phyloP scores from a whole-genome alignment of 2,888 invertebrate genomes.

The Agrochola lychnidis region DNA sequence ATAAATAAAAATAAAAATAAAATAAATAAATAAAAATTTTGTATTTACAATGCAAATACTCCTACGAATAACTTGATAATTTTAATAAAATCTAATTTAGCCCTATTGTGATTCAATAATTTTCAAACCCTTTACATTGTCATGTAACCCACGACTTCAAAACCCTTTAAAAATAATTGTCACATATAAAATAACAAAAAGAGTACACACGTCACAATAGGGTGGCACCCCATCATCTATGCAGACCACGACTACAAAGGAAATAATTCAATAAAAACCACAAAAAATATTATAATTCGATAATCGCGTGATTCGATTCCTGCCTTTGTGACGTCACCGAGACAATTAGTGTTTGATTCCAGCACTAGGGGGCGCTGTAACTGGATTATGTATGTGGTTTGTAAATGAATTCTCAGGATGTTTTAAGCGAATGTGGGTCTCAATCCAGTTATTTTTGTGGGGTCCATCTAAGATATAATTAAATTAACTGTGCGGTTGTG shows the following conservation, averaged over 20 bases:
- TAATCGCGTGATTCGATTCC: slow-evolving; percentile 82
- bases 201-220: slow-evolving; percentile 46
- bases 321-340: slow-evolving; percentile 81
- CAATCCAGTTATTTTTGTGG: slow-evolving; percentile 37
- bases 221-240: slow-evolving; percentile 54
- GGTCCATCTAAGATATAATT: slow-evolving; percentile 8
- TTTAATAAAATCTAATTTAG: slow-evolving; percentile 10
- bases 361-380: slow-evolving; percentile 71
- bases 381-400: slow-evolving; percentile 69
- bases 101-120: slow-evolving; percentile 19
- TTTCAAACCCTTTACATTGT: slow-evolving; percentile 24
- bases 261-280: slow-evolving; percentile 64
- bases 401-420: slow-evolving; percentile 58
- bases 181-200: slow-evolving; percentile 56
- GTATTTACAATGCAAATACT: neutral
- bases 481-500: neutral
- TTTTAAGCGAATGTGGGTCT: slow-evolving; percentile 51
- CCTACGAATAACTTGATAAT: no score
- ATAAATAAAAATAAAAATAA: no score
- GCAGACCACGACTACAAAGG: slow-evolving; percentile 75
- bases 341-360: slow-evolving; percentile 76
- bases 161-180: slow-evolving; percentile 45
- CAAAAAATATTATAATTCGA: slow-evolving; percentile 80
- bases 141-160: slow-evolving; percentile 12
- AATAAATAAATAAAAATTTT: no score